phyloP scores from a whole-genome alignment of 64 coral and sea anemone genomes.

The Porites lutea region DNA sequence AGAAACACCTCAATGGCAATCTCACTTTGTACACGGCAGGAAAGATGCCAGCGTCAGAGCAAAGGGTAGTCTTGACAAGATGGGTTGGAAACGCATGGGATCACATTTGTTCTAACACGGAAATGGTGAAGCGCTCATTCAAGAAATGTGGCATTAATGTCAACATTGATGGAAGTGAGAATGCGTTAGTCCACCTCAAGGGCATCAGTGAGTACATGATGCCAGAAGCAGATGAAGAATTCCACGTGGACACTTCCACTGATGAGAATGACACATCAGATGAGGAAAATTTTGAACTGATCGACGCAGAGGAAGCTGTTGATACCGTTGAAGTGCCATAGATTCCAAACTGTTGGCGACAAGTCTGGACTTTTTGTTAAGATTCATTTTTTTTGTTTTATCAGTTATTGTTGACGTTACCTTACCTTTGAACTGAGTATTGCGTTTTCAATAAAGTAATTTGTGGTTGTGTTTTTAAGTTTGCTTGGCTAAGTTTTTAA shows the following conservation, averaged over 20 bases:
- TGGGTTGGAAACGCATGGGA: slow-evolving; percentile 23
- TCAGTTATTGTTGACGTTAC: too few relatives aligned
- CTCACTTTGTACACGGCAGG: slow-evolving; percentile 30
- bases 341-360: not conserved
- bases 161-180: slow-evolving; percentile 6
- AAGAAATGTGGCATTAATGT: slow-evolving; percentile 42
- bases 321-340: not conserved
- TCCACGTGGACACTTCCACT: slow-evolving; percentile 53
- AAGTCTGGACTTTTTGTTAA: too few relatives aligned
- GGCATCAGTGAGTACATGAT: slow-evolving; percentile 41
- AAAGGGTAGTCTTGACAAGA: slow-evolving; percentile 33
- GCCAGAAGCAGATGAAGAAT: slow-evolving; percentile 28
- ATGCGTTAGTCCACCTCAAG: slow-evolving; percentile 6
- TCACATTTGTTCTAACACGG: not conserved
- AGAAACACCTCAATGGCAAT: slow-evolving; percentile 42
- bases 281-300: not conserved
- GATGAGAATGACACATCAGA: not conserved
- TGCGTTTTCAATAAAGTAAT: too few relatives aligned
- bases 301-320: not conserved
- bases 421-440: too few relatives aligned
- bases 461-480: too few relatives aligned
- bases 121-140: slow-evolving; percentile 26
- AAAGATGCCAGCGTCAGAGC: slow-evolving; percentile 27
- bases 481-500: too few relatives aligned
- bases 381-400: too few relatives aligned